These are phyloP conservation scores for Tinamus guttatus DNA, from an alignment of 2,113 vertebrate species.

Conservation along the genomic window DNA sequence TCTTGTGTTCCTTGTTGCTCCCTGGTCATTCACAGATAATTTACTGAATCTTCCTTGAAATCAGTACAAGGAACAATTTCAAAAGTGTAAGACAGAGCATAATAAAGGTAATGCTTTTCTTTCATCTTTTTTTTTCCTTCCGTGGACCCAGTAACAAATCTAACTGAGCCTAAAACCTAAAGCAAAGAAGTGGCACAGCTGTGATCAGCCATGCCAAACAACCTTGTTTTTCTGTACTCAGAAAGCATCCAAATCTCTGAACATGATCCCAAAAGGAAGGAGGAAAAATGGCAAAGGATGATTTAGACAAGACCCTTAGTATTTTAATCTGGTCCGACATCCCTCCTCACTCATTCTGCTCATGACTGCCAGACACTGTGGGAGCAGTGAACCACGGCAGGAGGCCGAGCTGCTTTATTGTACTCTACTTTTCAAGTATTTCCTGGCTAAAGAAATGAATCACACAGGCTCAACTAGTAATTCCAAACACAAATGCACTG, in stretches of 20 bases:
- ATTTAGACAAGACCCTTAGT: neutral
- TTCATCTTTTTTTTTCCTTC: neutral
- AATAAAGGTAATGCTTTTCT: neutral
- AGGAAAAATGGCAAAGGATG: neutral
- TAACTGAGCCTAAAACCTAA: neutral
- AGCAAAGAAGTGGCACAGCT: neutral
- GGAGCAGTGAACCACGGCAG: neutral
- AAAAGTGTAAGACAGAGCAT: neutral
- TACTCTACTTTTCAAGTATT: neutral
- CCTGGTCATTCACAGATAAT: neutral
- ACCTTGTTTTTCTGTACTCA: neutral
- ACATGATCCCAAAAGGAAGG: neutral
- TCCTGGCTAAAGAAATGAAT: conserved; percentile 49
- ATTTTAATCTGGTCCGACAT: neutral
- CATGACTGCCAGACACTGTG: neutral
- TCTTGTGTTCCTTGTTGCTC: neutral
- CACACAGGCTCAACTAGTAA: neutral
- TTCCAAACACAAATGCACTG: neutral
- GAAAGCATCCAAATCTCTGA: conserved; percentile 7
- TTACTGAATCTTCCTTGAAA: neutral
- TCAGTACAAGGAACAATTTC: neutral
- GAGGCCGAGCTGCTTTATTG: conserved; percentile 21
- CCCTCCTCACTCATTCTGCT: neutral
- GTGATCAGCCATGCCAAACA: neutral
- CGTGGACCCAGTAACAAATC: neutral